Conservation (phyloP, 2,797 vertebrate genomes). For the Lacerta bilineata region DNA sequence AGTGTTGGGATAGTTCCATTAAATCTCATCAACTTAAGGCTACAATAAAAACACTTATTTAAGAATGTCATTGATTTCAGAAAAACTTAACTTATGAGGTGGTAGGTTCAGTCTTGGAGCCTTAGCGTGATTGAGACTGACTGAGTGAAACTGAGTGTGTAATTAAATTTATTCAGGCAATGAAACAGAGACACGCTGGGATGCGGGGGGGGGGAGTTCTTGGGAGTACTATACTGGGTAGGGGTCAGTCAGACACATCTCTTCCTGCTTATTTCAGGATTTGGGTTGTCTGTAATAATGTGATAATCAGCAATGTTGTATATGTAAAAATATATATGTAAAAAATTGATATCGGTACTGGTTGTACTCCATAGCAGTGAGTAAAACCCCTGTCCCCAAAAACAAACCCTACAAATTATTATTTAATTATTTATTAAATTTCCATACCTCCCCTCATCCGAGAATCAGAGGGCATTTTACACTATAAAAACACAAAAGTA, state of each 20-base stretch:
- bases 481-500: too few species aligned
- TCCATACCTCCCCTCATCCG: too few species aligned
- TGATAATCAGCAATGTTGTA: not conserved
- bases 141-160: conserved; percentile 63
- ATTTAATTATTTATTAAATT: too few species aligned
- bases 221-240: not conserved
- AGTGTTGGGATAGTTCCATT: not conserved
- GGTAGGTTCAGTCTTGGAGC: conserved; percentile 38
- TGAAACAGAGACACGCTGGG: conserved; percentile 28
- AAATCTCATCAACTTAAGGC: not conserved
- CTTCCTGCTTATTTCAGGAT: not conserved
- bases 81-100: conserved; percentile 14
- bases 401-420: too few species aligned
- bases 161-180: conserved; percentile 63
- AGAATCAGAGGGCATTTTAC: too few species aligned
- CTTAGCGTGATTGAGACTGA: conserved; percentile 49
- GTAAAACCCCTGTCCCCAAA: too few species aligned
- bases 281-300: not conserved
- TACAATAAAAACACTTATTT: not conserved
- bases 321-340: too few species aligned
- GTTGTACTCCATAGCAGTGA: too few species aligned
- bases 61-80: conserved; percentile 8
- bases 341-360: too few species aligned
- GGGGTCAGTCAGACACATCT: not conserved
- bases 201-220: not conserved